A percentile compares a stretch with the other conserved stretches of the same genome.
phyloP scores from a whole-genome alignment of 2,888 invertebrate genomes.

The Apotomis betuletana region DNA sequence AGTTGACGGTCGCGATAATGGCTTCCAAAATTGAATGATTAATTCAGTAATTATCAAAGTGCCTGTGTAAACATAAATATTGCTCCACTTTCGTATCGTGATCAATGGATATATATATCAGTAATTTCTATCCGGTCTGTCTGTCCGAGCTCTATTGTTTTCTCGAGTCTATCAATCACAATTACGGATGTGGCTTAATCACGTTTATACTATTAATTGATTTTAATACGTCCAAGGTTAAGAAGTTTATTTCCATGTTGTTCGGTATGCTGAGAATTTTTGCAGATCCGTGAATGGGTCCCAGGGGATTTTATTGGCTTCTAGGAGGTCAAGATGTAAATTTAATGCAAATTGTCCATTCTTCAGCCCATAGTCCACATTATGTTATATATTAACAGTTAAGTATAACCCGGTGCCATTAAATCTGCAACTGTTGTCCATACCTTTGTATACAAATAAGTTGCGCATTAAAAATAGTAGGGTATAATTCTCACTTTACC shows the following conservation, averaged over 20 bases:
- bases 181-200: conserved; percentile 78
- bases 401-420: not conserved
- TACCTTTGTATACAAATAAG: not conserved
- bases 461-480: not conserved
- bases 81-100: conserved; percentile 65
- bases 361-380: not conserved
- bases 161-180: conserved; percentile 71
- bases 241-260: conserved; percentile 39
- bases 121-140: conserved; percentile 60
- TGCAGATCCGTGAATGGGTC: conserved; percentile 37
- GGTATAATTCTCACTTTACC: not conserved
- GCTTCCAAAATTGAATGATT: conserved; percentile 32
- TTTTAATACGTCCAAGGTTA: conserved; percentile 71
- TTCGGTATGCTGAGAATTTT: conserved; percentile 31
- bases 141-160: conserved; percentile 52
- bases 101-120: conserved; percentile 61
- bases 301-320: not conserved
- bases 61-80: conserved; percentile 45
- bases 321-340: conserved; percentile 7
- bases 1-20: conserved; percentile 13
- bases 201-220: conserved; percentile 76
- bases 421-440: not conserved
- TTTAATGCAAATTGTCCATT: conserved; percentile 7
- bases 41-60: conserved; percentile 40
- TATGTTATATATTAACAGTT: not conserved